Percentiles rank a stretch among this genome's conserved stretches.
Evolutionary conservation across 2,113 vertebrate species (phyloP).

Genomic region (Diadophis punctatus): DNA sequence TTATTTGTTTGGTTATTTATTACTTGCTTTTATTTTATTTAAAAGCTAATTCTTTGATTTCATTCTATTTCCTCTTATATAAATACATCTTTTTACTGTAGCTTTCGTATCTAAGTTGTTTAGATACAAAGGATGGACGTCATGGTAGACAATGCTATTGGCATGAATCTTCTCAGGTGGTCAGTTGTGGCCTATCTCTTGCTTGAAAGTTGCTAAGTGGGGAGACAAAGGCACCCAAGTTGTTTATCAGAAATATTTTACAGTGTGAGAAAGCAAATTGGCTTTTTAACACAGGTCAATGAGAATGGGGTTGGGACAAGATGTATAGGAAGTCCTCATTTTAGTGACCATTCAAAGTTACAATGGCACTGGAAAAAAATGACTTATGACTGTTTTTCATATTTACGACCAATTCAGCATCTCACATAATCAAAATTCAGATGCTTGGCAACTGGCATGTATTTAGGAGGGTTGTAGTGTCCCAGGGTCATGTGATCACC

Average conservation of each 20-base stretch:
- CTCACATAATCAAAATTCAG: no score
- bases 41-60: not conserved
- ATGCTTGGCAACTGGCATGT: no score
- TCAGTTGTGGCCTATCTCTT: not conserved
- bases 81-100: not conserved
- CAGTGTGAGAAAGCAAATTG: not conserved
- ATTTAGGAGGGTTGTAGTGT: no score
- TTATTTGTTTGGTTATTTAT: not conserved
- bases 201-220: not conserved
- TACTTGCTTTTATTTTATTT: not conserved
- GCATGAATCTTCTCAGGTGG: not conserved
- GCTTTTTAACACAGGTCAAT: not conserved
- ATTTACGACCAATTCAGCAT: no score
- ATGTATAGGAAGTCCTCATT: not conserved
- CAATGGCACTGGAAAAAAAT: no score
- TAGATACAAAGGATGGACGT: not conserved
- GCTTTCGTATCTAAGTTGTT: not conserved
- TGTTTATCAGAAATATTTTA: not conserved
- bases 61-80: not conserved
- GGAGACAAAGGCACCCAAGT: not conserved
- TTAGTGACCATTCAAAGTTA: no score
- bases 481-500: no score
- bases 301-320: not conserved
- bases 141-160: not conserved
- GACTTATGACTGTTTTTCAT: no score